Evolutionary conservation across 2,797 vertebrate genomes (phyloP).

Genomic region (Syngnathus acus): DNA sequence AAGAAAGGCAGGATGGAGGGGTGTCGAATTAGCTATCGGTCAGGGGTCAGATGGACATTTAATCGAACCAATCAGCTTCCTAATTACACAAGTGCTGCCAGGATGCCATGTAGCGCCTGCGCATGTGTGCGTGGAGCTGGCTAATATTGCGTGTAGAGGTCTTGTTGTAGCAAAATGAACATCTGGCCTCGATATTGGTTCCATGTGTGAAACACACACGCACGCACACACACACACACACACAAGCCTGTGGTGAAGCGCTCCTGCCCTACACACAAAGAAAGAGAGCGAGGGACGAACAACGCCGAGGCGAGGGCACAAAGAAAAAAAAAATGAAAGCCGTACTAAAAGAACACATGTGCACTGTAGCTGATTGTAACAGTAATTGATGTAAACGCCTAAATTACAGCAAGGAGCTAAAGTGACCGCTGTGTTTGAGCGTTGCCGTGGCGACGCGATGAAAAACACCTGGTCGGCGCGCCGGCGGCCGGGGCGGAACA

Average conservation of each 20-base stretch:
- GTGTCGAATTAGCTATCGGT: conserved; percentile 64
- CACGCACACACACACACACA: conserved; percentile 4
- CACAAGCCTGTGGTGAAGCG: conserved; percentile 32
- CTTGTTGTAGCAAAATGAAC: conserved; percentile 68
- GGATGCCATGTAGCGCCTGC: conserved; percentile 35
- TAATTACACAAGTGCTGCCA: conserved; percentile 68
- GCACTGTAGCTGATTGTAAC: conserved; percentile 62
- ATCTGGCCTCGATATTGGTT: conserved; percentile 68
- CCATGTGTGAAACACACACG: conserved; percentile 57
- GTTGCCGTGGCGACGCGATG: conserved; percentile 68
- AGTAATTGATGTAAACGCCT: conserved; percentile 73
- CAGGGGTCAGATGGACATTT: conserved; percentile 72
- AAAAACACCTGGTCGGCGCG: conserved; percentile 61
- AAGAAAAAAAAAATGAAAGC: conserved; percentile 29
- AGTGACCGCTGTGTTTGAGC: conserved; percentile 68
- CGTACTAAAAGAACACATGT: conserved; percentile 16
- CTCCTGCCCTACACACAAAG: conserved; percentile 52
- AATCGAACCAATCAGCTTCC: conserved; percentile 73
- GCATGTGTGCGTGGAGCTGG: conserved; percentile 35
- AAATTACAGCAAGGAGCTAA: conserved; percentile 73
- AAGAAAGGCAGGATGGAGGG: conserved; percentile 14
- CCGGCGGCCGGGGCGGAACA: conserved; percentile 52
- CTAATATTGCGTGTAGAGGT: conserved; percentile 64
- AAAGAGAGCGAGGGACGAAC: conserved; percentile 10
- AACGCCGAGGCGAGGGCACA: conserved; percentile 21